These are phyloP conservation scores for Sphaerodactylus townsendi DNA, from an alignment of 2,113 vertebrate species.

Conservation along the genomic window DNA sequence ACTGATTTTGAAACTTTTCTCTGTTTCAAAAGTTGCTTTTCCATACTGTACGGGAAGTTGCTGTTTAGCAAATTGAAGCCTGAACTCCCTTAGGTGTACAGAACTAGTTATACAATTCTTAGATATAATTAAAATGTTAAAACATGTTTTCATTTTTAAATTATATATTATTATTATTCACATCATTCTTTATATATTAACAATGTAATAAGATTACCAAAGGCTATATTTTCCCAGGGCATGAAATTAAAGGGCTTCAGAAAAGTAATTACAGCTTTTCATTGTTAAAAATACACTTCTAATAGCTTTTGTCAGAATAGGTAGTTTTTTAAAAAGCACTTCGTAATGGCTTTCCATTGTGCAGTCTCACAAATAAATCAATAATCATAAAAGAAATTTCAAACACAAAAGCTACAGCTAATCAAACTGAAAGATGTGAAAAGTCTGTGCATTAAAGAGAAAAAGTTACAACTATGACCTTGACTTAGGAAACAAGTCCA, in stretches of 20 bases:
- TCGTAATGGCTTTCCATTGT: background rate
- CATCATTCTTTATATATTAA: background rate
- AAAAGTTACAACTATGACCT: background rate
- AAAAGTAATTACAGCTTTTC: background rate
- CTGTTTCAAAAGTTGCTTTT: background rate
- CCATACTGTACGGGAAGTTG: no score
- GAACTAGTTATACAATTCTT: background rate
- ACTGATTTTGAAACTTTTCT: background rate
- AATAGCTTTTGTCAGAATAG: background rate
- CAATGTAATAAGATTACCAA: background rate
- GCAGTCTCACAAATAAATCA: background rate
- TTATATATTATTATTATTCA: background rate
- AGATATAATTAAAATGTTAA: background rate
- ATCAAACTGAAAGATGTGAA: background rate
- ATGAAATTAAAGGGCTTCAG: background rate
- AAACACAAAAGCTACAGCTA: background rate
- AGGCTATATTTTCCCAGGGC: background rate
- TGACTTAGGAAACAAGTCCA: background rate
- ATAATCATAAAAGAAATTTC: background rate
- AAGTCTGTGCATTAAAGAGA: background rate
- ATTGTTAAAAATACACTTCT: background rate
- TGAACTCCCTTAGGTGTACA: background rate
- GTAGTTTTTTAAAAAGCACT: background rate
- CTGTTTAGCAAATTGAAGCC: background rate
- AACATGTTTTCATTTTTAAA: background rate